phyloP scores from a whole-genome alignment of 2,113 vertebrate species.

The Oplegnathus fasciatus region DNA sequence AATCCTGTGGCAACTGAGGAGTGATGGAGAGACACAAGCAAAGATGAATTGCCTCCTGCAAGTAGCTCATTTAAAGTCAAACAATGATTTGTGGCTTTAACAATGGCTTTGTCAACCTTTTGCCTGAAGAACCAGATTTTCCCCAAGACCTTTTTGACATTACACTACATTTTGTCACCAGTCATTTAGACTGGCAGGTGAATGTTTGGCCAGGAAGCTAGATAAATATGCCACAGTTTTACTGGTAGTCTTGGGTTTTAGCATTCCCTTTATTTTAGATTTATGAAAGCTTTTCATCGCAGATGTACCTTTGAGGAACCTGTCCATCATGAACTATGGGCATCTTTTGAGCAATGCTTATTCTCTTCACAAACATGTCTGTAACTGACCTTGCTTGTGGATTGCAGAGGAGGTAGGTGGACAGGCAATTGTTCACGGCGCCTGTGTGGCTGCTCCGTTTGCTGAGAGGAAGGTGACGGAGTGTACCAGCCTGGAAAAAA shows the following conservation, averaged over 20 bases:
- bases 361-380: not conserved
- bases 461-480: not conserved
- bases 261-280: not conserved
- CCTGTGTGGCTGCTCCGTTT: slow-evolving; percentile 11
- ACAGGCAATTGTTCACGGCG: not conserved
- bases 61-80: not conserved
- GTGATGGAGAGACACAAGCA: not conserved
- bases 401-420: slow-evolving; percentile 48
- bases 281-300: not conserved
- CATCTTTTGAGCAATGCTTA: not conserved
- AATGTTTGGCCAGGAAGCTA: not conserved
- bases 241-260: not conserved
- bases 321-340: not conserved
- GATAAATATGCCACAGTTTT: not conserved
- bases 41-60: not conserved
- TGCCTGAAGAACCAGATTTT: not conserved
- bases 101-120: not conserved
- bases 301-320: not conserved
- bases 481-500: slow-evolving; percentile 61
- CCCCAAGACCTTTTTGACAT: not conserved
- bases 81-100: not conserved
- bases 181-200: not conserved
- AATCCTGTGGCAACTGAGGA: slow-evolving; percentile 36
- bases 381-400: slow-evolving; percentile 40
- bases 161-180: not conserved